Conservation (phyloP, 2,888 invertebrate genomes). For the Harpagoxenus sublaevis region DNA sequence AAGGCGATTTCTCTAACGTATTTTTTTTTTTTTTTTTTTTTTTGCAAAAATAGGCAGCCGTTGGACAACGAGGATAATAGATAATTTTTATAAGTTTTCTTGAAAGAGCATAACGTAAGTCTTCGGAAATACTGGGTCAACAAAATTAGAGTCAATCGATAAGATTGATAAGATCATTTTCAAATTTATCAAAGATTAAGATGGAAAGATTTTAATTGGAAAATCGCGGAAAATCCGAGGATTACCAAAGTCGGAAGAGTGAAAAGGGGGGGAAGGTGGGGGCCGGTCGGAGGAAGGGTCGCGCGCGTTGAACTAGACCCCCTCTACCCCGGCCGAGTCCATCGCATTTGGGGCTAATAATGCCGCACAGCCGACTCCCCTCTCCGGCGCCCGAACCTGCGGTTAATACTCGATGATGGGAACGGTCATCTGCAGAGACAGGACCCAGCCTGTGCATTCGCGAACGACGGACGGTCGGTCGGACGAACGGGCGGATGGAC, state of each 20-base stretch:
- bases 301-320: conserved; percentile 56
- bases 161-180: not conserved
- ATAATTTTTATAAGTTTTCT: not conserved
- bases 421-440: conserved; percentile 87
- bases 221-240: conserved; percentile 27
- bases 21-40: conserved; percentile 16
- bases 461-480: conserved; percentile 69
- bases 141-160: not conserved
- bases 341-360: conserved; percentile 86
- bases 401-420: conserved; percentile 87
- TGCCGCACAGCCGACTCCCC: conserved; percentile 80
- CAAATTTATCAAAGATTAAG: not conserved
- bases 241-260: conserved; percentile 7
- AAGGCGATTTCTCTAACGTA: conserved; percentile 58
- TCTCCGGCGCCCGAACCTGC: conserved; percentile 82
- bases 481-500: conserved; percentile 66
- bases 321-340: conserved; percentile 75
- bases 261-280: conserved; percentile 2
- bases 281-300: conserved; percentile 44
- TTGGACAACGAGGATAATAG: not conserved
- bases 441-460: conserved; percentile 79
- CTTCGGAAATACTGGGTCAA: too few relatives aligned
- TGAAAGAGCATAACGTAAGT: too few relatives aligned
- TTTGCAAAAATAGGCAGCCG: not conserved
- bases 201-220: not conserved